Evolutionary conservation across 2,113 vertebrate species (phyloP), one percentile per base, ranked within the genome.

Genomic region (Sapajus apella): DNA sequence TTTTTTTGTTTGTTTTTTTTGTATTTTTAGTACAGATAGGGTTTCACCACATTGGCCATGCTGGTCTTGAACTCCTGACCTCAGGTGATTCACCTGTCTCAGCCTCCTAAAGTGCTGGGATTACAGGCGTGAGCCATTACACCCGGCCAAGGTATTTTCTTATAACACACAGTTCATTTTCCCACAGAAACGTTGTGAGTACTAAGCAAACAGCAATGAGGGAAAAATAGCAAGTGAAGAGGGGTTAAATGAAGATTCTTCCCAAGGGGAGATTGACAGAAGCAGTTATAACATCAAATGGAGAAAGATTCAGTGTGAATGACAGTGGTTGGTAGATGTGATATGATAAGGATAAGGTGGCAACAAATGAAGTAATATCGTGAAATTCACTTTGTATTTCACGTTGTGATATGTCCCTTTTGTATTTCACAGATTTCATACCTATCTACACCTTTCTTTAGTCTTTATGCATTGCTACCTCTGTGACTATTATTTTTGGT

Each of bases 311-410:
- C 66, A 17, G 17, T 17, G 6, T 92, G 85, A 95, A 27, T 4
- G 25, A 89, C 81, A 43, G 66, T n/a, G n/a, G 64, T 58, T 68
- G 21, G 23, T 72, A 27, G 4, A 14, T 79, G 2, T 18, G 18
- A 61, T 79, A 47, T 17, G 77, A 91, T 81, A 89, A 95, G 58
- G 2, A 77, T 43, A 50, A 94, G 52, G n/a, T 8, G 5, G 83
- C 11, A 86, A 82, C 6, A 88, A 75, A 80, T 91, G 77, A 85
- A 91, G 43, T 77, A 45, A 23, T 50, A 35, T 4, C 3, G 52
- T 83, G 55, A 97, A 85, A 91, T 70, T 82, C 85, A 70, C 56
- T 92, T 96, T 89, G 21, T 77, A 88, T 40, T 87, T 94, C 37
- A 87, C 50, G 87, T 68, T 85, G 82, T 55, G 30, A 16, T 68